Evolutionary conservation across 2,797 vertebrate genomes (phyloP).

Genomic region (Oryzias sinensis): DNA sequence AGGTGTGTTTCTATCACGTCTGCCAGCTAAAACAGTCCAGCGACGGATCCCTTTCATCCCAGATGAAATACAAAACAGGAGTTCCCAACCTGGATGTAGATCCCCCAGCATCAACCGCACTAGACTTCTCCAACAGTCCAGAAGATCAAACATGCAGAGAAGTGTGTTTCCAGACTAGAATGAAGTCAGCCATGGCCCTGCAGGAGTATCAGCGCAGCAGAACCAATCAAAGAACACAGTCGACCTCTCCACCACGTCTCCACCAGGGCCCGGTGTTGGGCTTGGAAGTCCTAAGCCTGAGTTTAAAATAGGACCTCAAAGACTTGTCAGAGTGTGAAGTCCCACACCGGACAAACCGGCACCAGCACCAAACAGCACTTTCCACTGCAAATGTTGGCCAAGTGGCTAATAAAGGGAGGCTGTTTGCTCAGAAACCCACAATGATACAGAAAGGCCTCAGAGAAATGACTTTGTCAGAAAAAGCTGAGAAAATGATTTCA

Average conservation of each 20-base stretch:
- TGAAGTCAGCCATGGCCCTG: conserved; percentile 60
- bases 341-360: conserved; percentile 46
- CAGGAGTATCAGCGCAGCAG: conserved; percentile 55
- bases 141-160: conserved; percentile 7
- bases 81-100: too few relatives aligned
- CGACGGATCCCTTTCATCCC: too few relatives aligned
- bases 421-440: too few relatives aligned
- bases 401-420: conserved; percentile 44
- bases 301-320: conserved; percentile 51
- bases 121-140: conserved; percentile 13
- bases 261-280: conserved; percentile 46
- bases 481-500: conserved; percentile 15
- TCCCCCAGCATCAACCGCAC: too few relatives aligned
- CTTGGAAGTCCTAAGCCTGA: conserved; percentile 62
- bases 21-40: too few relatives aligned
- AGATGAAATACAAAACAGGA: too few relatives aligned
- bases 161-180: conserved; percentile 45
- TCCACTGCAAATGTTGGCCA: conserved; percentile 51
- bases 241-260: conserved; percentile 58
- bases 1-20: neutral
- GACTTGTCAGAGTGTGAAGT: conserved; percentile 45
- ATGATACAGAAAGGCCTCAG: conserved; percentile 21
- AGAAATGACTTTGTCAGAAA: conserved; percentile 13
- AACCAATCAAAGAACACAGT: conserved; percentile 66
- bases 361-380: conserved; percentile 61